Base-by-base conservation (phyloP, 2,888 invertebrate genomes). In the Lucinisca nassula region DNA sequence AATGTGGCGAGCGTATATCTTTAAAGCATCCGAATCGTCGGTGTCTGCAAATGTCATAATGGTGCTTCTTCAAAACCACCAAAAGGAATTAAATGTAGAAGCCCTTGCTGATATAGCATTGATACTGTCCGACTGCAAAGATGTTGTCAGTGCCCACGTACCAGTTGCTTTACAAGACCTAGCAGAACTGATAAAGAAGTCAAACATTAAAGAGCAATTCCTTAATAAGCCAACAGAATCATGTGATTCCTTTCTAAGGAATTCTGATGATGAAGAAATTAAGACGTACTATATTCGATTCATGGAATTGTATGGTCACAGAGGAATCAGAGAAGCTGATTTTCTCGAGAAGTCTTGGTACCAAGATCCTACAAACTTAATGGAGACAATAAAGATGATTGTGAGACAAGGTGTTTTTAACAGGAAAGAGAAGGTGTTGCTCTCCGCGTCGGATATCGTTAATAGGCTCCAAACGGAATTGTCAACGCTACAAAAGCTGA, bases 241-340 rank as follows among this genome's bases (percentile, higher is more conserved):
- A 10, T 30, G 24, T 27, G 24, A 61, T n/a, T 8, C 12, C 12
- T n/a, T 61, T 10, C 21, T 61, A 61, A 61, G 24, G n/a, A n/a
- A 61, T 61, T 8, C 40, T 14, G 12, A 38, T 0, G 17, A 67
- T 45, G 67, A 27, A 0, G 72, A 67, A 12, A 10, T 32, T 4
- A 10, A 77, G 27, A 30, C 40, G 49, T 32, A 4, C 3, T 14
- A 49, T 24, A 32, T n/a, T 2, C 27, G 49, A 38, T 98, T 98
- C 94, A 95, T 98, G 81, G 95, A 97, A n/a, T 96, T 97, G 76
- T 98, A 98, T 92, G 98, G 98, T 0, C 98, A 98, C 95, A 97
- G 98, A 40, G 95, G 96, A 84, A 92, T 96, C 58, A 93, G 95
- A 90, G 97, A 98, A 98, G 88, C 91, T 3, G 94, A 94, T 30